Base-by-base conservation (phyloP, 2,797 vertebrate species). In the Phaenicophaeus curvirostris region DNA sequence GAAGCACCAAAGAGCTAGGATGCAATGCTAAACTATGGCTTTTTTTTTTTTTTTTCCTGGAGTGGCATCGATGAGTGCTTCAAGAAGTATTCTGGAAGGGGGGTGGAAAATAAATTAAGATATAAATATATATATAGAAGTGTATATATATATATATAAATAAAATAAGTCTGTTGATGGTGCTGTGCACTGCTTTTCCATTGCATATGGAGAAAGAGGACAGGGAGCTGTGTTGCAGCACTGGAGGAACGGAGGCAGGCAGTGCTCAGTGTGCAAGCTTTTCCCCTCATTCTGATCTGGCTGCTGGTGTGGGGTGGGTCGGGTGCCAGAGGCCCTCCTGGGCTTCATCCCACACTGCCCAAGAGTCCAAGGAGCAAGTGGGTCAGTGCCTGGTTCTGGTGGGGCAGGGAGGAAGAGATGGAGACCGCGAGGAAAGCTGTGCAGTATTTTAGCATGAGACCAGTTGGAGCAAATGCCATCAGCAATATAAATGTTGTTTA, bases 401-500 rank as follows among this genome's bases (percentile, higher is more conserved):
- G 11, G 65, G 14, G 42, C 25, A 3, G 67, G 59, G 63, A 82
- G 57, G 65, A 90, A 54, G 66, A 75, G 73, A 18, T 53, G 91
- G 39, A 83, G 73, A 76, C 59, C 12, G 13, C 48, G 48, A 87
- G 25, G 55, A 67, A 83, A 90, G 90, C 71, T 93, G 74, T n/a
- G 5, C 16, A 3, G 44, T 50, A 0, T 91, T 94, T 95, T 87
- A 96, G 61, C 15, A 13, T 53, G 53, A 94, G 89, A 93, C 37
- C 84, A 72, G 55, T 78, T 18, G 71, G 93, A 96, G 94, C 57
- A 95, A 89, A 93, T 79, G 78, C 74, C 88, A 31, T 85, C 14
- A 35, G 62, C 89, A 96, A 97, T 95, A 94, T 91, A 96, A 97
- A 97, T 94, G 88, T 89, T 96, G 92, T 96, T 97, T 96, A 93